phyloP scores from a whole-genome alignment of 2,888 invertebrate species.

The Sminthurides aquaticus region DNA sequence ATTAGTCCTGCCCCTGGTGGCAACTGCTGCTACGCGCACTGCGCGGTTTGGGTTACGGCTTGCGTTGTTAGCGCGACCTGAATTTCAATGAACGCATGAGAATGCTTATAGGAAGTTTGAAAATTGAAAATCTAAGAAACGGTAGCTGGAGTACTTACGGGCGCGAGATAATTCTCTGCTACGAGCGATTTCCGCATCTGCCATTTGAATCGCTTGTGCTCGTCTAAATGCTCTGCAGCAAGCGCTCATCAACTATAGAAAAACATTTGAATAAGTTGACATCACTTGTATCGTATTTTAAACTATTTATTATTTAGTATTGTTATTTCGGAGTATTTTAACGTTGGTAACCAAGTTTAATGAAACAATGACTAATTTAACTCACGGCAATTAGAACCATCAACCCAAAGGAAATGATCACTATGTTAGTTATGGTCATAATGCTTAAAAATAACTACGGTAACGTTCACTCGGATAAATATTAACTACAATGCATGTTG shows the following conservation, averaged over 20 bases:
- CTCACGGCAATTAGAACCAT: background rate
- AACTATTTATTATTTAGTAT: background rate
- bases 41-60: background rate
- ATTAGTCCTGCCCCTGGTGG: background rate
- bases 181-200: background rate
- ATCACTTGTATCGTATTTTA: background rate
- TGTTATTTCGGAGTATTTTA: no score
- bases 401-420: background rate
- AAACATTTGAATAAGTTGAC: background rate
- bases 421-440: background rate
- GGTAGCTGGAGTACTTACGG: background rate
- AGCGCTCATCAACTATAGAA: background rate
- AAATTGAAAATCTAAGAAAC: background rate
- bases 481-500: no score
- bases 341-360: no score
- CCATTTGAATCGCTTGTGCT: background rate
- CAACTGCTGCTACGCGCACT: background rate
- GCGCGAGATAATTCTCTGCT: background rate
- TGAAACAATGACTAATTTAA: background rate
- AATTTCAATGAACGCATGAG: background rate
- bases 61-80: background rate
- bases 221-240: constrained; percentile 2
- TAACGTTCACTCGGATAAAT: no score
- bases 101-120: background rate
- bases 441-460: background rate